Percentiles rank a stretch among this genome's conserved stretches.
Conservation (phyloP, 2,797 vertebrate genomes). For the Diglossa cyanea region DNA sequence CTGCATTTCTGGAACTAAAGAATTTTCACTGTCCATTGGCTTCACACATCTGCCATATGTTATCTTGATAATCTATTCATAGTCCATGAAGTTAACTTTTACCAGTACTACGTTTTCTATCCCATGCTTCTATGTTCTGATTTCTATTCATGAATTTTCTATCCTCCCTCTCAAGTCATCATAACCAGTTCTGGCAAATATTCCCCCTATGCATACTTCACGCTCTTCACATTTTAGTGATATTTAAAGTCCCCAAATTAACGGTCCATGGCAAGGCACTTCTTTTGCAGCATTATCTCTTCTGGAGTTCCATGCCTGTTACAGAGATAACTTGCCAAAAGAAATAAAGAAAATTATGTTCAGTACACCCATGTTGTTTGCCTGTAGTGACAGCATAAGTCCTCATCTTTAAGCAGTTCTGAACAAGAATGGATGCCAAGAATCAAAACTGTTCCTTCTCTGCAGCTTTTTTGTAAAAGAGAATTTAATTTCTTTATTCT, state of each 20-base stretch:
- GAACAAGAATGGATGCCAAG: background rate
- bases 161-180: background rate
- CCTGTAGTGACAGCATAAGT: background rate
- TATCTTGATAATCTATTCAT: background rate
- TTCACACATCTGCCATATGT: background rate
- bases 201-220: background rate
- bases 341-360: background rate
- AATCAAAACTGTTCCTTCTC: background rate
- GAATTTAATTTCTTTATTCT: background rate
- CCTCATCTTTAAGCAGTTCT: background rate
- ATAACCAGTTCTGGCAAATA: background rate
- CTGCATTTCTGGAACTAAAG: background rate
- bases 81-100: background rate
- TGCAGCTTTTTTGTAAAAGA: background rate
- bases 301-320: background rate
- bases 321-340: background rate
- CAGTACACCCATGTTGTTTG: background rate
- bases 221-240: background rate
- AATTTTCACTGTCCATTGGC: background rate
- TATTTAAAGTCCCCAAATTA: background rate
- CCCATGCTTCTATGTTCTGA: background rate
- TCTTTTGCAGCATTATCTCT: background rate
- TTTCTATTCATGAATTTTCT: background rate
- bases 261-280: background rate
- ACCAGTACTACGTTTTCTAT: background rate